Percentiles rank a stretch among this genome's conserved stretches.
phyloP scores from a whole-genome alignment of 2,113 vertebrate species.

The Leucoraja erinaceus region DNA sequence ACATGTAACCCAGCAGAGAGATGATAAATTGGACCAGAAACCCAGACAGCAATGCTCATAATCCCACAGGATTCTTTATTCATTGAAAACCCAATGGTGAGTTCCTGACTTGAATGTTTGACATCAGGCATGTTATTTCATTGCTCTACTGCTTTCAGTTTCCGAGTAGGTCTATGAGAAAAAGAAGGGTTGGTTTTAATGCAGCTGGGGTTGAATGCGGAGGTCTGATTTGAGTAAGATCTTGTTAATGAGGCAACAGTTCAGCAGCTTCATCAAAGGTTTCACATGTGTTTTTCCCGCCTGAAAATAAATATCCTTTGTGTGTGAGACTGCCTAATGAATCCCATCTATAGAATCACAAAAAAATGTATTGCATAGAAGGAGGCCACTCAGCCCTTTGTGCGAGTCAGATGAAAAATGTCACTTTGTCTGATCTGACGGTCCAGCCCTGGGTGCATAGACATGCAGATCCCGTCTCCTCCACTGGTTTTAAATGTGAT shows the following conservation, averaged over 20 bases:
- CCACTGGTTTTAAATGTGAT: no score
- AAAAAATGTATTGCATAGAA: no score
- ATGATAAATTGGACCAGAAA: conserved; percentile 11
- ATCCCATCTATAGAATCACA: background rate
- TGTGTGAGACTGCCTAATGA: background rate
- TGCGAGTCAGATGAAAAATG: no score
- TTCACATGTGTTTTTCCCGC: background rate
- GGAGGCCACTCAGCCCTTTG: no score
- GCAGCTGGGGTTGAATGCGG: background rate
- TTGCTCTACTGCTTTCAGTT: background rate
- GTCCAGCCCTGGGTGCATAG: no score
- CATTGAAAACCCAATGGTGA: background rate
- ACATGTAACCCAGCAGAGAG: conserved; percentile 5
- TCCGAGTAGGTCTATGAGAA: background rate
- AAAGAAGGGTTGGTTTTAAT: background rate
- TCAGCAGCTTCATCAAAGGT: background rate
- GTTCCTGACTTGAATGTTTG: background rate
- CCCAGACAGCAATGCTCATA: background rate
- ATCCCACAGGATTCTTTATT: background rate
- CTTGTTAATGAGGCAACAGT: background rate
- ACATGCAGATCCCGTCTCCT: no score
- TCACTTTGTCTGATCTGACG: no score
- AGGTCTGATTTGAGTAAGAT: background rate
- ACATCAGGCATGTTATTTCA: background rate
- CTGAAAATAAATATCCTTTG: background rate